Evolutionary conservation across 2,888 invertebrate genomes (phyloP), one percentile per base, ranked within the genome.

Genomic region (Synanthedon andrenaeformis): DNA sequence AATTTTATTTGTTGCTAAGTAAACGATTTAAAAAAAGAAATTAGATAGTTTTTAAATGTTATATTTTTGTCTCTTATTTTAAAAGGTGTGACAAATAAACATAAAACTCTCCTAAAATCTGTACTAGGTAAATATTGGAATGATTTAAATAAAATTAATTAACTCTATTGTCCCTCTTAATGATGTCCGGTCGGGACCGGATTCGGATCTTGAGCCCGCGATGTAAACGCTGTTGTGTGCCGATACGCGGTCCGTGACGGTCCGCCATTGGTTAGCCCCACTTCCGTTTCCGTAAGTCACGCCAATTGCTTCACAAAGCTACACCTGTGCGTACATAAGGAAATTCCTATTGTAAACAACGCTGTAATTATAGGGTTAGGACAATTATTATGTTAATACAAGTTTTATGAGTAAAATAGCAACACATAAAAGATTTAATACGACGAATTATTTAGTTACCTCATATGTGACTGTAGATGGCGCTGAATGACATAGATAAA

Each of bases 241-340:
- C 65, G 69, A 68, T 67, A 72, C 70, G 65, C 66, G 65, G 59
- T 59, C 74, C 80, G 74, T 83, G 80, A 81, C 82, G 75, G 63
- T 59, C 63, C 61, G 63, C 73, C 68, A 80, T 80, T 82, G 82
- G 79, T 59, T 65, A 62, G 59, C 62, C 61, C 51, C 58, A 72
- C 76, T 78, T 85, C 85, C 85, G 83, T 76, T 84, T 83, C 82
- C 82, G 23, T 74, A 79, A 78, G 76, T 74, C 70, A 76, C 68
- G 67, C 59, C 69, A 71, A 74, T 76, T 74, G 53, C 35, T 19
- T 51, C n/a, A n/a, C 13, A 51, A 51, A 51, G 35, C 68, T 70
- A 70, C 75, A 78, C 76, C 74, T 76, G 76, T 77, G 70, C 55
- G 67, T 69, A 74, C 55, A 67, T 70, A 74, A 72, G 67, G 69